Evolutionary conservation across 2,113 vertebrate species (phyloP).

Genomic region (Pterocles orientalis): DNA sequence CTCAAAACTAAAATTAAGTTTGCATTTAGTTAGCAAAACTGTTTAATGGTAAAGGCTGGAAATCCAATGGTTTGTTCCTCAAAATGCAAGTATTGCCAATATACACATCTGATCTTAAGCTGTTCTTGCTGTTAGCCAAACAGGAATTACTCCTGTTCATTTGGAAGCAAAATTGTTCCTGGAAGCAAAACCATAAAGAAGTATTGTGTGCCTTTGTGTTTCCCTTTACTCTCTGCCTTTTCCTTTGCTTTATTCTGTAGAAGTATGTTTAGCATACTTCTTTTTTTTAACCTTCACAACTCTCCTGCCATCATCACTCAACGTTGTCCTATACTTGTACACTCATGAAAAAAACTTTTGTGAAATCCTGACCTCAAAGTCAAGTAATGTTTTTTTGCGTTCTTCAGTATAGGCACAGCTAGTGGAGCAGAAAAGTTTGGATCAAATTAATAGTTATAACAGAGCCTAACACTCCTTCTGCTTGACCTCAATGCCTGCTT

Average conservation of each 20-base stretch:
- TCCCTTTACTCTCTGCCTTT: background rate
- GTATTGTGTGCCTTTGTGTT: background rate
- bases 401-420: background rate
- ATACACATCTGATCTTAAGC: background rate
- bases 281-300: background rate
- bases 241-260: background rate
- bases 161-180: background rate
- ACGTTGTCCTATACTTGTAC: background rate
- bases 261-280: constrained; percentile 7
- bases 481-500: constrained; percentile 49
- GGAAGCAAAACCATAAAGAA: background rate
- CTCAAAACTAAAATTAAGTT: background rate
- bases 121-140: background rate
- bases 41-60: background rate
- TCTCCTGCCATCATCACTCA: background rate
- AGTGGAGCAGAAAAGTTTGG: constrained; percentile 17
- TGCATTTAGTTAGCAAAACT: background rate
- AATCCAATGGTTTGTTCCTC: background rate
- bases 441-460: background rate
- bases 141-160: background rate
- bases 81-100: background rate
- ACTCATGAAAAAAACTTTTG: background rate
- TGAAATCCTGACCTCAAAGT: background rate
- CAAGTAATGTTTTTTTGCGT: background rate
- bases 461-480: constrained; percentile 70